phyloP scores from a whole-genome alignment of 2,113 vertebrate genomes.

The Telmatochromis brachygnathus region DNA sequence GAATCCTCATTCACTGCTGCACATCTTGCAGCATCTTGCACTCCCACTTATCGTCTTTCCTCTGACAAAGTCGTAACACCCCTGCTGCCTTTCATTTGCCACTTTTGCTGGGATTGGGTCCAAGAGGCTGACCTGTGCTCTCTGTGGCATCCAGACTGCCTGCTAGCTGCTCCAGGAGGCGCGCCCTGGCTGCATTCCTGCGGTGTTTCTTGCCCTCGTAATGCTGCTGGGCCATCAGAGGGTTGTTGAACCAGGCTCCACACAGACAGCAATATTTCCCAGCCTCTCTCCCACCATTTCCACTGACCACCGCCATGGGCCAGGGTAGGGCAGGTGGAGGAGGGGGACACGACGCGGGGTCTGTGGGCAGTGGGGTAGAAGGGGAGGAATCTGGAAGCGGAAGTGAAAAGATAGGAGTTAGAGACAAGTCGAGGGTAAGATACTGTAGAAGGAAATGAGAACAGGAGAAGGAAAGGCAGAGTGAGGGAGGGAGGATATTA shows the following conservation, averaged over 20 bases:
- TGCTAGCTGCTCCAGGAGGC: slow-evolving; percentile 74
- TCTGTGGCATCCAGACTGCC: slow-evolving; percentile 74
- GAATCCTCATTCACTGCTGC: background rate
- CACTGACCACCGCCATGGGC: slow-evolving; percentile 32
- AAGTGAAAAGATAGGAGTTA: background rate
- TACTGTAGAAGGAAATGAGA: background rate
- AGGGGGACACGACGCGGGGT: slow-evolving; percentile 44
- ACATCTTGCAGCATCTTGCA: background rate
- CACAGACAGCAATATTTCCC: slow-evolving; percentile 77
- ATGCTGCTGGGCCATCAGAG: slow-evolving; percentile 80
- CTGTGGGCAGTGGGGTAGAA: slow-evolving; percentile 58
- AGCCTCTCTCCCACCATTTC: slow-evolving; percentile 66
- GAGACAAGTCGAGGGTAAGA: background rate
- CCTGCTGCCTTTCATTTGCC: slow-evolving; percentile 12
- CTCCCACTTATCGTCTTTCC: slow-evolving; percentile 33
- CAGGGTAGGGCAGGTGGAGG: slow-evolving; percentile 43
- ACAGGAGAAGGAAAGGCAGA: background rate
- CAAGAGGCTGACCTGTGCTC: slow-evolving; percentile 68
- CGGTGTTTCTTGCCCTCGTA: slow-evolving; percentile 81
- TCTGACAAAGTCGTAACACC: background rate
- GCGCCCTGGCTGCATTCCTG: slow-evolving; percentile 74
- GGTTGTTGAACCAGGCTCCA: slow-evolving; percentile 81
- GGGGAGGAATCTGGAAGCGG: slow-evolving; percentile 63
- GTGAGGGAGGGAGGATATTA: background rate
- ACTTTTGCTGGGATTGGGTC: background rate